Base-by-base conservation (phyloP, 2,113 vertebrate genomes). In the Microcebus jonahi region DNA sequence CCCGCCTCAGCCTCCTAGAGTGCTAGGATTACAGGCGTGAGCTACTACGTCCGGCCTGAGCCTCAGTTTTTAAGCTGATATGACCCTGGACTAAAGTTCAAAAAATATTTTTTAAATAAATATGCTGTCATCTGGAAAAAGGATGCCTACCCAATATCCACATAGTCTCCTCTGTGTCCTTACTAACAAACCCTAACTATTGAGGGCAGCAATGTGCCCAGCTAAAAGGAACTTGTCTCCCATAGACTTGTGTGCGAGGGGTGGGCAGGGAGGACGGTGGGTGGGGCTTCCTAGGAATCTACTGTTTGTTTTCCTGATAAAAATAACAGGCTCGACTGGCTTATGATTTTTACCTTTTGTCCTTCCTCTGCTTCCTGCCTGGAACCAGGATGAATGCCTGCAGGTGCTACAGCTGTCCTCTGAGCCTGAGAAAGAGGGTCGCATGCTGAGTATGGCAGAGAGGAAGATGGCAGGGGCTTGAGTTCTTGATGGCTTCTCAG, bases 231-330 rank as follows among this genome's bases (percentile, higher is more conserved):
- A 76, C 45, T n/a, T 10, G 1, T 4, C 34, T 88, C 65, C 45
- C 59, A 53, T 48, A 36, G 9, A 11, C 48, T 48, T 36, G 14
- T 0, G 1, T 29, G 17, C 12, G n/a, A 9, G 34, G 13, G 34
- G 17, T 67, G 53, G 73, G 36, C 53, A 7, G 8, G 76, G 86
- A 67, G 45, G 91, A 81, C 4, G 31, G 71, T n/a, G 45, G 48
- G 76, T 76, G 76, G 76, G 73, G 21, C 85, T 75, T 59, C 82
- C 53, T 61, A 39, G n/a, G 45, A 97, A 76, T 70, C 39, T 31
- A 45, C 59, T 88, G 45, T 94, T 94, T 90, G 88, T 77, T 90
- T 95, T 96, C n/a, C 81, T 77, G 93, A 80, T 94, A 95, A 92
- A 96, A 90, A 50, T 39, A 92, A 82, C 91, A 85, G 81, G 91